Conservation (phyloP, 1,140 invertebrate species). For the Trachymyrmex cornetzi region DNA sequence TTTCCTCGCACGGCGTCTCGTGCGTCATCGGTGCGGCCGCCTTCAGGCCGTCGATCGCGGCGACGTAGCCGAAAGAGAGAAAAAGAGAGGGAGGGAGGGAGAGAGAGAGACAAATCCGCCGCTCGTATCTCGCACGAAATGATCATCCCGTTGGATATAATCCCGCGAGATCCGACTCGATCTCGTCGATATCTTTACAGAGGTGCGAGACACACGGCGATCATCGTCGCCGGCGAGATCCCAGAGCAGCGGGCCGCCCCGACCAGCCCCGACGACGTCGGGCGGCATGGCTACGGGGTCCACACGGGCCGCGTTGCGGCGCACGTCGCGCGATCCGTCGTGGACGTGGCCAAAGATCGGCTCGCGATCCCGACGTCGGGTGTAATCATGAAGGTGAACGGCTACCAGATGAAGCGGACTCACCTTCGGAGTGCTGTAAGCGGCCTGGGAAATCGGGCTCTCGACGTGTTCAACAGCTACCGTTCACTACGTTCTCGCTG, state of each 20-base stretch:
- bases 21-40: constrained; percentile 74
- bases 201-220: not conserved
- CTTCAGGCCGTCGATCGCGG: constrained; percentile 59
- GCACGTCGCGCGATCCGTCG: constrained; percentile 59
- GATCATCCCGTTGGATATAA: not conserved
- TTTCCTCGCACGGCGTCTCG: constrained; percentile 64
- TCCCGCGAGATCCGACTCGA: not conserved
- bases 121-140: not conserved
- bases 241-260: not conserved
- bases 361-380: not conserved
- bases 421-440: constrained; percentile 84
- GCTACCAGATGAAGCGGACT: constrained; percentile 70
- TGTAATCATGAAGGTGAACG: not conserved
- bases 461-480: constrained; percentile 84
- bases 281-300: constrained; percentile 79
- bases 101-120: not conserved
- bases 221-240: not conserved
- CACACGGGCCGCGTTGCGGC: constrained; percentile 71
- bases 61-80: not conserved
- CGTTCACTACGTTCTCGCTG: constrained; percentile 85
- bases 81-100: not conserved
- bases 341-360: not conserved
- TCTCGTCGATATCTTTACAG: not conserved
- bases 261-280: not conserved
- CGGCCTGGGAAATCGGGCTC: constrained; percentile 84